Evolutionary conservation across 2,888 invertebrate species (phyloP), one percentile per base, ranked within the genome.

Genomic region (Chrysina gloriosa): DNA sequence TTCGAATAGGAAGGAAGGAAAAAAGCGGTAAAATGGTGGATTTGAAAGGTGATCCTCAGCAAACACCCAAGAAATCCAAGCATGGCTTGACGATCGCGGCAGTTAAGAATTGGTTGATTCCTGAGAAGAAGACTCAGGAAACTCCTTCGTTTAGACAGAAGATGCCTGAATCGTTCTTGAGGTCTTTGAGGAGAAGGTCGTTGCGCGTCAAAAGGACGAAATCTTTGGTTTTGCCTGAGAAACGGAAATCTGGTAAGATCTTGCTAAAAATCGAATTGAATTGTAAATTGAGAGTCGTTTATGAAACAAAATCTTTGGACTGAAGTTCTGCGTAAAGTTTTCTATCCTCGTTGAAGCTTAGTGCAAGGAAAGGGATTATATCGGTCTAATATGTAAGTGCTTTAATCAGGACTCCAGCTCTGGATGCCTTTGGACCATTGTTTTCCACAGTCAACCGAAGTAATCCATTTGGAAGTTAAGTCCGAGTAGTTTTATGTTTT

Each of bases 231-330:
- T 88, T 90, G 71, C 88, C 88, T 71, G 92, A 92, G 82, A 92
- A 92, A 82, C 84, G 92, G 79, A 92, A 92, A 85, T 92, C 92
- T 83, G 92, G 92, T 92, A 88, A 90, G 89, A 85, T 56, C n/a
- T n/a, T n/a, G n/a, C n/a, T n/a, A n/a, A n/a, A n/a, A n/a, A n/a
- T n/a, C n/a, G n/a, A n/a, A n/a, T n/a, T n/a, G n/a, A n/a, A n/a
- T n/a, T n/a, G n/a, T n/a, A n/a, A n/a, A n/a, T n/a, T n/a, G n/a
- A n/a, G n/a, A n/a, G n/a, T n/a, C n/a, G n/a, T n/a, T n/a, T n/a
- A n/a, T n/a, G n/a, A n/a, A n/a, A n/a, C n/a, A n/a, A n/a, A n/a
- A n/a, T n/a, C n/a, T n/a, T n/a, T n/a, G n/a, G n/a, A n/a, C n/a
- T n/a, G n/a, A n/a, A n/a, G n/a, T n/a, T n/a, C n/a, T n/a, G n/a